Conservation (phyloP, 2,113 vertebrate species). For the Hipposideros armiger region DNA sequence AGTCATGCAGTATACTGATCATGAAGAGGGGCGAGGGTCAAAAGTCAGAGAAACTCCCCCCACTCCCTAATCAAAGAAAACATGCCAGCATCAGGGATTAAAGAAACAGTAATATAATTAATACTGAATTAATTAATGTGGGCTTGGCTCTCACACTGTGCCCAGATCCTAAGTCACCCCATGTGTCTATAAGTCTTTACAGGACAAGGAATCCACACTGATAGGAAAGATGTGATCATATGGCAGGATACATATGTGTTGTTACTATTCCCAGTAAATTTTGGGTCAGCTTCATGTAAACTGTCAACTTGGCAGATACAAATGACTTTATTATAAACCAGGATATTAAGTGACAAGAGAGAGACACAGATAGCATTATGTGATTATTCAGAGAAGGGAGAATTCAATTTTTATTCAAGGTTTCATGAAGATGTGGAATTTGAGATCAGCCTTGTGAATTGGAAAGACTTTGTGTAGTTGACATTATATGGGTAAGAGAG, state of each 20-base stretch:
- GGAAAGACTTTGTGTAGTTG: neutral
- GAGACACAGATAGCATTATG: neutral
- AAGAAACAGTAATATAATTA: neutral
- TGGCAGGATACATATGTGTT: neutral
- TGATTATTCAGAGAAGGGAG: neutral
- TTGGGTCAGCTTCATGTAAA: neutral
- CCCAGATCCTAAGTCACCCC: neutral
- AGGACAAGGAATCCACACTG: neutral
- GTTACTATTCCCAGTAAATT: neutral
- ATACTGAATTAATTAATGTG: neutral
- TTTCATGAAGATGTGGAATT: neutral
- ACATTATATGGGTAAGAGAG: neutral
- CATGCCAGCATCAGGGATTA: neutral
- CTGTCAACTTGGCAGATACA: neutral
- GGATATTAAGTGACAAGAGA: neutral
- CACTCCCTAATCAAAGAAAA: slow-evolving; percentile 59
- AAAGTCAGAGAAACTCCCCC: neutral
- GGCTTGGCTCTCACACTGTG: neutral
- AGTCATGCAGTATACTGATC: slow-evolving; percentile 34
- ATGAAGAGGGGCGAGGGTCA: slow-evolving; percentile 52
- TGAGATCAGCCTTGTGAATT: neutral
- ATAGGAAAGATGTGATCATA: neutral
- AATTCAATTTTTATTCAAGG: neutral
- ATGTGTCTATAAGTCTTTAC: neutral
- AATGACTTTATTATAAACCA: neutral